Percentiles rank a stretch among this genome's conserved stretches.
phyloP scores from a whole-genome alignment of 2,888 invertebrate species.

The Polydrusus pterygomalis region DNA sequence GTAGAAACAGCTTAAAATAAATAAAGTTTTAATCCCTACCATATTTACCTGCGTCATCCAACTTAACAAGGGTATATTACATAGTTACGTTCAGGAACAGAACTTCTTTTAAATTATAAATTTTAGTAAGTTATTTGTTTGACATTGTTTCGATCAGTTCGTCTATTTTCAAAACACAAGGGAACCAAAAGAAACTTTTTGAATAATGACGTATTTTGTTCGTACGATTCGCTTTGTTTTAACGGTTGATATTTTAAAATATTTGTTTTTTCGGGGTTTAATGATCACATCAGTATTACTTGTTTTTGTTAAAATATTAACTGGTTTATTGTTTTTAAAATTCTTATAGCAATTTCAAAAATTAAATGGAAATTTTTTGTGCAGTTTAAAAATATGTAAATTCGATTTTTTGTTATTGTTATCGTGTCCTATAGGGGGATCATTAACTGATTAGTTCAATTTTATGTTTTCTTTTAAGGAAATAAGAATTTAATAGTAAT shows the following conservation, averaged over 20 bases:
- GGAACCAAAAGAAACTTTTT: slow-evolving; percentile 20
- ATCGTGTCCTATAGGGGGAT: too few relatives aligned
- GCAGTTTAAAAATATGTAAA: too few relatives aligned
- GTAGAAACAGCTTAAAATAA: slow-evolving; percentile 16
- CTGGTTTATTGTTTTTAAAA: neutral
- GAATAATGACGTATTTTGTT: neutral
- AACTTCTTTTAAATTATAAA: neutral
- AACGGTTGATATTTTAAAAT: neutral
- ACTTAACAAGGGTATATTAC: slow-evolving; percentile 33
- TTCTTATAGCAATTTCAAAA: neutral
- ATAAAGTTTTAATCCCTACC: slow-evolving; percentile 11
- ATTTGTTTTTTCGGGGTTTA: neutral
- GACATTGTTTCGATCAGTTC: neutral
- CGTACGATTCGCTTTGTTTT: neutral
- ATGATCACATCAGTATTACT: slow-evolving; percentile 3
- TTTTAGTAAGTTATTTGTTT: neutral
- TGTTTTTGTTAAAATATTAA: too few relatives aligned
- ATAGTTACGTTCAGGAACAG: slow-evolving; percentile 26
- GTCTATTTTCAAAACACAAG: slow-evolving; percentile 5
- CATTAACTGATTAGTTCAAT: too few relatives aligned
- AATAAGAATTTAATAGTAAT: neutral
- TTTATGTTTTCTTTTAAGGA: too few relatives aligned
- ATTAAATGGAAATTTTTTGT: too few relatives aligned
- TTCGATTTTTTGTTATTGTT: too few relatives aligned
- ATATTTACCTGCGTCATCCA: slow-evolving; percentile 30